Evolutionary conservation across 2,797 vertebrate species (phyloP).

Genomic region (Sternotherus odoratus): DNA sequence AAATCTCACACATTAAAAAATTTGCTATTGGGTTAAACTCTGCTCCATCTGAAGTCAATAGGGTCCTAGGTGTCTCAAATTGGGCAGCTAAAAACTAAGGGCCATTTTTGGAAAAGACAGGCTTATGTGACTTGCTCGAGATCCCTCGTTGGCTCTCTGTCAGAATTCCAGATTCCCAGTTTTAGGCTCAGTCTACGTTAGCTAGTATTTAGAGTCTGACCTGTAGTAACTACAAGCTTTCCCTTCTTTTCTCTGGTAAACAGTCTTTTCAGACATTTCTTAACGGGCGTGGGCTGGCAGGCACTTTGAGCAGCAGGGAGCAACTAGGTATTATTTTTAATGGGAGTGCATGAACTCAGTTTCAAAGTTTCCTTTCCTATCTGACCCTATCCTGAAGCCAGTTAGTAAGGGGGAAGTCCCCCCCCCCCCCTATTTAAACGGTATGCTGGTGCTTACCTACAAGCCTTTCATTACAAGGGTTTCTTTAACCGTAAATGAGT

Average conservation of each 20-base stretch:
- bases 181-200: not conserved
- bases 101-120: not conserved
- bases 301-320: not conserved
- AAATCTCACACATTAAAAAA: not conserved
- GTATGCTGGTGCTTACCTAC: not conserved
- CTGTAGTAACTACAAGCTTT: not conserved
- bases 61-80: accelerated
- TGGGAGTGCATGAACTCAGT: not conserved
- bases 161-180: not conserved
- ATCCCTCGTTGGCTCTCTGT: not conserved
- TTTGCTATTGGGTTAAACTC: not conserved
- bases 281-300: not conserved
- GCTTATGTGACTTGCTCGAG: not conserved
- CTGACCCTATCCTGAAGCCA: constrained; percentile 37
- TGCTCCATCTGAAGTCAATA: not conserved
- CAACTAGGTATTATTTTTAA: not conserved
- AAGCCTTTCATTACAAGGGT: not conserved
- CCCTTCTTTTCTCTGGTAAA: not conserved
- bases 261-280: not conserved
- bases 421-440: constrained; percentile 11
- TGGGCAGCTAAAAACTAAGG: accelerated
- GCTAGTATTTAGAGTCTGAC: not conserved
- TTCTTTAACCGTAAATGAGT: not conserved
- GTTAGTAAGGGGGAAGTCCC: constrained; percentile 24
- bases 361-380: not conserved